Evolutionary conservation across 2,797 vertebrate species (phyloP), one percentile per base, ranked within the genome.

Genomic region (Hyperoplus lanceolatus): DNA sequence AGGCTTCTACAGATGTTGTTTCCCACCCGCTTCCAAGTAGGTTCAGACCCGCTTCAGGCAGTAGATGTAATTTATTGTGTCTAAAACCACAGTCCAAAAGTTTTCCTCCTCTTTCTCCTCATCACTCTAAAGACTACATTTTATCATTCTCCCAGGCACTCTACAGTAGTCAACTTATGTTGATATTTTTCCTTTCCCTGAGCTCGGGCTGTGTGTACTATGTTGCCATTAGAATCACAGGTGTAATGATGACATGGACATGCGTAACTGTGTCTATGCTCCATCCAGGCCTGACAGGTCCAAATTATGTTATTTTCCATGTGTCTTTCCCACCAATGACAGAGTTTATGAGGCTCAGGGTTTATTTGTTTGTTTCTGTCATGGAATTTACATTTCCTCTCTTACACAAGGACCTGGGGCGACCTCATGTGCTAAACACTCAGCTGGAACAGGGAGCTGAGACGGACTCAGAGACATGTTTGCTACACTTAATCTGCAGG

Each of bases 291-390:
- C 70, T 85, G 86, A 85, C 91, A 85, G 89, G 43, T 90, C 85
- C 86, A 82, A 81, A 89, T 91, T 76, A 87, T 90, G 88, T 90
- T 87, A 90, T 94, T 93, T 94, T 94, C 93, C 92, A 92, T 89
- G 78, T 75, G 77, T 87, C 71, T 77, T 60, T 85, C 89, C 29
- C 81, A 86, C 85, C 77, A 86, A 53, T 89, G 91, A 91, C 91
- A 90, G 70, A 54, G 75, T 89, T 90, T 91, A 91, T 88, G 91
- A 91, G 84, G 77, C 81, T 87, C 73, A 60, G 85, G 81, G 83
- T 88, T 92, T 91, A 88, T 93, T 93, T 92, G 89, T 93, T 93
- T 94, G 90, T 94, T 92, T 93, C 91, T 91, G 85, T 90, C 89
- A 89, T 90, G 91, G 90, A 93, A 92, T 93, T 91, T 91, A 91